Evolutionary conservation across 2,113 vertebrate species (phyloP).

Genomic region (Cavia porcellus): DNA sequence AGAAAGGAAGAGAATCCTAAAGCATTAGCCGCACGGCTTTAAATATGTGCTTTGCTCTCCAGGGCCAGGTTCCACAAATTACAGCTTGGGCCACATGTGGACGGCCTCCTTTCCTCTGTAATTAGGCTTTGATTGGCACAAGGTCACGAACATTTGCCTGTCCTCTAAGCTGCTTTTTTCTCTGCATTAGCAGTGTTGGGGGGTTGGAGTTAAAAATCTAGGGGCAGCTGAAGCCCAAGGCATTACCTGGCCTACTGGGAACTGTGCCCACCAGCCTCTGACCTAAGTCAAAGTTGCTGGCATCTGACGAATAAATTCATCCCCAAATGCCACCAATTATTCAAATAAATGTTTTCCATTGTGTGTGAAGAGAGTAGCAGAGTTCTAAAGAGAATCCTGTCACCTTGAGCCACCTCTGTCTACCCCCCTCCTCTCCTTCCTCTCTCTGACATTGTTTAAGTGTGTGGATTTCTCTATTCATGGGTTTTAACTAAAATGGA

Average conservation of each 20-base stretch:
- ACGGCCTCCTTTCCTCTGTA: background rate
- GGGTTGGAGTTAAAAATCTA: background rate
- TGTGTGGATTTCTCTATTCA: background rate
- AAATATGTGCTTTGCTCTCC: background rate
- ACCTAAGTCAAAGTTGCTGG: background rate
- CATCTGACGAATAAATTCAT: background rate
- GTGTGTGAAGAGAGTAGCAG: background rate
- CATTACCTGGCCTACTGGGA: background rate
- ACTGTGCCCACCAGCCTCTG: background rate
- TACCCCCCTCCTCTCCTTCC: too few species aligned
- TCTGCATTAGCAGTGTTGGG: background rate
- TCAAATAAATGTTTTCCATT: background rate
- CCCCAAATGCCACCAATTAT: slow-evolving; percentile 10
- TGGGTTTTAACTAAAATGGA: background rate
- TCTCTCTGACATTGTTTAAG: background rate
- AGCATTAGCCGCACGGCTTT: background rate
- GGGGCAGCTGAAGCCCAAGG: background rate
- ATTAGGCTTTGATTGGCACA: background rate
- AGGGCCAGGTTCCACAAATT: background rate
- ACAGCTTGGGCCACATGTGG: too few species aligned
- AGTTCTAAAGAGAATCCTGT: background rate
- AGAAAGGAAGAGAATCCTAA: background rate
- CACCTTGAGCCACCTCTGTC: background rate
- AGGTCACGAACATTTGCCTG: background rate
- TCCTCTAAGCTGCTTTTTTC: background rate